phyloP scores from a whole-genome alignment of 30 jellyfish, hydroid and myxozoan species.

The Aurelia sp. region DNA sequence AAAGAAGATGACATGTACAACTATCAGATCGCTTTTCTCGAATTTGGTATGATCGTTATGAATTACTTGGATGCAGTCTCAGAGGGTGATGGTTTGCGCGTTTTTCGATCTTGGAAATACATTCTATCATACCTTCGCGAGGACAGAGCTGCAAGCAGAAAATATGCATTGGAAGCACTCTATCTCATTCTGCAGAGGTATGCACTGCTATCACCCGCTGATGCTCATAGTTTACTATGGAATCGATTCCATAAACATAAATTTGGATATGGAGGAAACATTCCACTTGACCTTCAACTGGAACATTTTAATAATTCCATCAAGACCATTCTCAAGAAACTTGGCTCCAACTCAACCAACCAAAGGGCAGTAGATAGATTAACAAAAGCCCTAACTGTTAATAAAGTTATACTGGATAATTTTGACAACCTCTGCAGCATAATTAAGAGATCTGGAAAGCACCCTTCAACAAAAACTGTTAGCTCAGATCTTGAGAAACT shows the following conservation, averaged over 20 bases:
- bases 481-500: too few relatives aligned
- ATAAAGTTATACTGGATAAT: constrained; percentile 32
- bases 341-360: constrained; percentile 38
- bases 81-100: constrained; percentile 37
- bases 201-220: constrained; percentile 8
- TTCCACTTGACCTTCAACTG: constrained; percentile 46
- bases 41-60: neutral
- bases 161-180: constrained; percentile 38
- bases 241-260: constrained; percentile 21
- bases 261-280: constrained; percentile 57
- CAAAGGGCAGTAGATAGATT: constrained; percentile 13
- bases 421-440: constrained; percentile 5
- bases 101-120: constrained; percentile 26
- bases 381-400: constrained; percentile 11
- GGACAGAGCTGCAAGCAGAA: constrained; percentile 16
- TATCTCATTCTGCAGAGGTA: constrained; percentile 1
- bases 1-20: neutral
- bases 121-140: constrained; percentile 12
- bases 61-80: constrained; percentile 25
- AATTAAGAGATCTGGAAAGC: constrained; percentile 33
- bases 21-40: constrained; percentile 6
- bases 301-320: constrained; percentile 30
- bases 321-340: constrained; percentile 18
- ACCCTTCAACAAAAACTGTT: neutral
- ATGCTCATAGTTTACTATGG: constrained; percentile 32